Percentiles rank a stretch among this genome's conserved stretches.
Conservation (phyloP, 2,797 vertebrate genomes). For the Scyliorhinus canicula region DNA sequence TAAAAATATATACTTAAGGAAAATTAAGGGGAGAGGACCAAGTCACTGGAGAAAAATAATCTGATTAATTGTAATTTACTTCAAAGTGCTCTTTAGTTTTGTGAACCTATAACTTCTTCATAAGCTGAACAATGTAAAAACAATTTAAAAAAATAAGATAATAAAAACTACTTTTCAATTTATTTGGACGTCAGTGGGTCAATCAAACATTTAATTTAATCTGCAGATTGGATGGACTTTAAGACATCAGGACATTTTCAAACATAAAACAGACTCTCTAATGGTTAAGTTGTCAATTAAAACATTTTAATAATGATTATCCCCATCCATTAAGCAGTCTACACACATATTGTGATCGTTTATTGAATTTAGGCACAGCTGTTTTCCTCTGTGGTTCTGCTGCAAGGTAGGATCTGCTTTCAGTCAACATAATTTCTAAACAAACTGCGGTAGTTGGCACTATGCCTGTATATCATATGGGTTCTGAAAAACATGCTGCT, state of each 20-base stretch:
- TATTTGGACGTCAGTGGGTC: neutral
- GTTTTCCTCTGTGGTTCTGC: constrained; percentile 15
- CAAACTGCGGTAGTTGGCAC: neutral
- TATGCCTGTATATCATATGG: neutral
- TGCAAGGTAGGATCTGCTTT: neutral
- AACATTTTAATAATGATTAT: neutral
- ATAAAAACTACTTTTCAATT: neutral
- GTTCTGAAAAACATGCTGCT: neutral
- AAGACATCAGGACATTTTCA: neutral
- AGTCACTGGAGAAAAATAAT: neutral
- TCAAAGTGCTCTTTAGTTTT: neutral
- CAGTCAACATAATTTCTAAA: constrained; percentile 26
- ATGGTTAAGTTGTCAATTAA: neutral
- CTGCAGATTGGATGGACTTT: neutral
- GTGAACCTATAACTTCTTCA: neutral
- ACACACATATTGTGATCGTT: neutral
- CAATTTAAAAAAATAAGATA: too few species aligned
- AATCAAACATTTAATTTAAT: neutral
- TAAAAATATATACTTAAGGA: neutral
- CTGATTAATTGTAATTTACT: neutral
- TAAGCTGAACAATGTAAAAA: neutral
- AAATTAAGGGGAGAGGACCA: neutral
- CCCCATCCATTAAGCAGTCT: neutral
- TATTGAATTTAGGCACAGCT: too few species aligned
- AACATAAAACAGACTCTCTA: neutral